These are phyloP conservation scores for Margaritifera margaritifera DNA, from an alignment of 2,888 invertebrate species.

Conservation along the genomic window DNA sequence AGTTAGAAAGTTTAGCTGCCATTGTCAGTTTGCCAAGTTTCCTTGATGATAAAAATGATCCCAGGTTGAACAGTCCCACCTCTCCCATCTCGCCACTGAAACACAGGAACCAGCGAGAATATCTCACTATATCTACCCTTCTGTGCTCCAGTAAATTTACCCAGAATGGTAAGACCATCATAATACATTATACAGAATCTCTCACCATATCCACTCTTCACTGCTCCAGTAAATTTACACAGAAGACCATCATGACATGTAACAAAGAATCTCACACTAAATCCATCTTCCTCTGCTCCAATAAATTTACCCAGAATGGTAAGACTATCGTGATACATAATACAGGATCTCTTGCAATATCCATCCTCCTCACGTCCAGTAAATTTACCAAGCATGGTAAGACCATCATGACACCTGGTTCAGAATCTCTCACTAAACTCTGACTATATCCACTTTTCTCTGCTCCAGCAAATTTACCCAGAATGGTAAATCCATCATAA, in stretches of 20 bases:
- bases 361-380: constrained; percentile 92
- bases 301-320: constrained; percentile 97
- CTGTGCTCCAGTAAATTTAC: constrained; percentile 97
- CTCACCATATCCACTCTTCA: constrained; percentile 87
- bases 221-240: constrained; percentile 97
- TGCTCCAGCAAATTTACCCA: constrained; percentile 98
- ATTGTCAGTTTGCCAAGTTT: constrained; percentile 60
- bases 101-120: constrained; percentile 80
- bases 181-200: constrained; percentile 77
- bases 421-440: constrained; percentile 86
- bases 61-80: constrained; percentile 66
- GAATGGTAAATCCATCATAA: constrained; percentile 86
- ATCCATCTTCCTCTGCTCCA: constrained; percentile 90
- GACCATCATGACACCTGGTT: constrained; percentile 5
- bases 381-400: constrained; percentile 94
- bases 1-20: too few species aligned
- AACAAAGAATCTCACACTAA: constrained; percentile 83
- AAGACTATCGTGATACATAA: too few species aligned
- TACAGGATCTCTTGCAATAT: constrained; percentile 87
- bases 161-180: constrained; percentile 84
- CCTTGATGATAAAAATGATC: constrained; percentile 58
- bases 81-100: constrained; percentile 75
- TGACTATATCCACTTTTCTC: constrained; percentile 85
- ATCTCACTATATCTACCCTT: constrained; percentile 85
- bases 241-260: constrained; percentile 77